A percentile compares a stretch with the other conserved stretches of the same genome.
phyloP scores from a whole-genome alignment of 2,888 invertebrate species.

The Yponomeuta sedellus region DNA sequence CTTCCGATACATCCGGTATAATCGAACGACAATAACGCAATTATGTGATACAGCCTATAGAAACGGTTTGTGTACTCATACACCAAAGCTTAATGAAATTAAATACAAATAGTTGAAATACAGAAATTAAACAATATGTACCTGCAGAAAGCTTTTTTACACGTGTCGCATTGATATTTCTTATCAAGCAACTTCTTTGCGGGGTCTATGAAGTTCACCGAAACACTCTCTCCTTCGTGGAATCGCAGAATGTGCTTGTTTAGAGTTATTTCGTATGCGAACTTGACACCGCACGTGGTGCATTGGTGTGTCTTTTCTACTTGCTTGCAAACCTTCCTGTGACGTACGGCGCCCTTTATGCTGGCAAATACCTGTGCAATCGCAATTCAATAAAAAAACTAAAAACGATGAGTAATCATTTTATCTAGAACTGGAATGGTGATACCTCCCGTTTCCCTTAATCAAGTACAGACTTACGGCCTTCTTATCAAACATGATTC shows the following conservation, averaged over 20 bases:
- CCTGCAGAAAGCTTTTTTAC: constrained; percentile 78
- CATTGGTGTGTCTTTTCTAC: constrained; percentile 56
- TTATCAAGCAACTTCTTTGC: constrained; percentile 41
- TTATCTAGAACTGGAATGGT: too few relatives aligned
- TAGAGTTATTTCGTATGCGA: constrained; percentile 63
- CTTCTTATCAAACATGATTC: too few relatives aligned
- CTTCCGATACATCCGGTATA: too few relatives aligned
- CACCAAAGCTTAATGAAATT: too few relatives aligned
- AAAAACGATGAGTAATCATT: too few relatives aligned
- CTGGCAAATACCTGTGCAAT: constrained; percentile 57
- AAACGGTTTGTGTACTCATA: too few relatives aligned
- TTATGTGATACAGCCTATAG: too few relatives aligned
- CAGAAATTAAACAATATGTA: constrained; percentile 50
- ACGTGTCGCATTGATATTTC: constrained; percentile 76
- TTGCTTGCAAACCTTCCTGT: constrained; percentile 53
- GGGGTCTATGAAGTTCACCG: constrained; percentile 53
- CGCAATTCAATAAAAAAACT: not conserved
- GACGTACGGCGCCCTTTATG: constrained; percentile 66
- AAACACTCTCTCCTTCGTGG: constrained; percentile 63
- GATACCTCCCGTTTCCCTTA: too few relatives aligned
- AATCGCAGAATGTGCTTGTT: constrained; percentile 64
- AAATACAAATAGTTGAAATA: too few relatives aligned
- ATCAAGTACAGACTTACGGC: too few relatives aligned
- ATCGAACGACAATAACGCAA: too few relatives aligned
- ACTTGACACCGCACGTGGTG: constrained; percentile 55